Percentiles rank a stretch among this genome's conserved stretches.
Conservation (phyloP, 2,113 vertebrate genomes). For the Osmerus mordax region DNA sequence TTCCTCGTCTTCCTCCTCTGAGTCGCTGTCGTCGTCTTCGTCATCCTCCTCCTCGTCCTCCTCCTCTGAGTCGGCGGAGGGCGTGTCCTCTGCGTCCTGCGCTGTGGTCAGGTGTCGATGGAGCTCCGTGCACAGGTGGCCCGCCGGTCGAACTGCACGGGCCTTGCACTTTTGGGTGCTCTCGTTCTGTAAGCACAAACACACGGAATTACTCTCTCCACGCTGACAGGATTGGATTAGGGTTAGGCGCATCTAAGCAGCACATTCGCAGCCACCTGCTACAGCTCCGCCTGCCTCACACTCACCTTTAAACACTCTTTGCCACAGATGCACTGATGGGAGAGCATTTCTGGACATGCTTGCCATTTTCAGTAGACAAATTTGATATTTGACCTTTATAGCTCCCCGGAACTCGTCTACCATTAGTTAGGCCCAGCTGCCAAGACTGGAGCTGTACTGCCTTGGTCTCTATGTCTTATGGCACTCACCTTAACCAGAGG, state of each 20-base stretch:
- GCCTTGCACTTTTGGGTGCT: constrained; percentile 76
- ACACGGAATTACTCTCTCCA: not conserved
- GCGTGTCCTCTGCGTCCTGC: constrained; percentile 57
- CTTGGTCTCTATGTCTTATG: not conserved
- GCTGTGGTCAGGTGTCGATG: constrained; percentile 89
- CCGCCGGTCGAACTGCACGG: constrained; percentile 66
- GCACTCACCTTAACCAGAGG: constrained; percentile 81
- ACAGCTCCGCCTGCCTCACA: constrained; percentile 30
- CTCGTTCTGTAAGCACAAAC: constrained; percentile 69
- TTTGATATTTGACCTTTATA: no score
- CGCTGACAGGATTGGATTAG: not conserved
- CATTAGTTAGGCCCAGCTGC: no score
- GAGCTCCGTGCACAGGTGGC: constrained; percentile 86
- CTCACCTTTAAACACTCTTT: not conserved
- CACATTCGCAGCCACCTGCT: constrained; percentile 47
- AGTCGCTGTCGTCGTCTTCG: constrained; percentile 52
- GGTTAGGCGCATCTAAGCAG: constrained; percentile 5
- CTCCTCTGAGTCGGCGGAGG: constrained; percentile 62
- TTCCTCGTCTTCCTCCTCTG: constrained; percentile 52
- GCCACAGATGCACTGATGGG: not conserved
- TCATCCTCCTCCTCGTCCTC: constrained; percentile 65
- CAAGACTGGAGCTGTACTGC: no score
- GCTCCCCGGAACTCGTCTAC: no score
- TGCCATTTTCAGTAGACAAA: no score
- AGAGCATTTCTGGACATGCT: no score